A percentile compares a stretch with the other conserved stretches of the same genome.
phyloP scores from a whole-genome alignment of 2,113 vertebrate species.

The Pachyramphus minor region DNA sequence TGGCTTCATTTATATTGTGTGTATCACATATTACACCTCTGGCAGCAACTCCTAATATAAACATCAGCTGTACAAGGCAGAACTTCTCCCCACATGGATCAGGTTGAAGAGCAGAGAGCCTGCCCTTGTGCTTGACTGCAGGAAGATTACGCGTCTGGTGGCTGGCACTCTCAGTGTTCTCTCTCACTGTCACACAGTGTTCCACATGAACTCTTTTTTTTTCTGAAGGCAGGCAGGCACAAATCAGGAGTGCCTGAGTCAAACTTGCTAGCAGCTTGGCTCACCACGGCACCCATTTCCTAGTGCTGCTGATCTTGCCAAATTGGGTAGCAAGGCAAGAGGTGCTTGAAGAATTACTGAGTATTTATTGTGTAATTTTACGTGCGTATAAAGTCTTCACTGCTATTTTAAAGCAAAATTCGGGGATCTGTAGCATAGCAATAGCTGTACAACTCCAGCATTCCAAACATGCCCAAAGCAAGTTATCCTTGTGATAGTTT shows the following conservation, averaged over 20 bases:
- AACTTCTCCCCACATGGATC: not conserved
- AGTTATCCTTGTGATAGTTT: not conserved
- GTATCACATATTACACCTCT: not conserved
- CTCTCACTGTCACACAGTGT: not conserved
- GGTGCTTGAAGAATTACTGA: constrained; percentile 36
- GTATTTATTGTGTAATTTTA: constrained; percentile 30
- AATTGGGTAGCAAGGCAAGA: constrained; percentile 13
- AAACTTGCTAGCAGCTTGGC: not conserved
- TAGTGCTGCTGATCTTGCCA: constrained; percentile 26
- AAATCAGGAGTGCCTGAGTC: not conserved
- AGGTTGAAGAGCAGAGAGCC: not conserved
- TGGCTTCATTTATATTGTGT: not conserved
- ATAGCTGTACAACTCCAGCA: constrained; percentile 38
- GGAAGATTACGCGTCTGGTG: not conserved
- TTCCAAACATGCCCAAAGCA: constrained; percentile 10
- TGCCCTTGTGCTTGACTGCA: not conserved
- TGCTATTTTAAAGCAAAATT: constrained; percentile 35
- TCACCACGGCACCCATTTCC: not conserved
- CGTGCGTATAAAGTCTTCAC: constrained; percentile 33
- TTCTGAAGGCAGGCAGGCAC: not conserved
- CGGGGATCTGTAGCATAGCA: constrained; percentile 42
- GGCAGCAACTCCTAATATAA: not conserved
- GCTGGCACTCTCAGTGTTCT: not conserved
- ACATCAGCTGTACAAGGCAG: not conserved
- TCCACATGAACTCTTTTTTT: not conserved